Base-by-base conservation (phyloP, 2,888 invertebrate species). In the Isoperla grammatica region DNA sequence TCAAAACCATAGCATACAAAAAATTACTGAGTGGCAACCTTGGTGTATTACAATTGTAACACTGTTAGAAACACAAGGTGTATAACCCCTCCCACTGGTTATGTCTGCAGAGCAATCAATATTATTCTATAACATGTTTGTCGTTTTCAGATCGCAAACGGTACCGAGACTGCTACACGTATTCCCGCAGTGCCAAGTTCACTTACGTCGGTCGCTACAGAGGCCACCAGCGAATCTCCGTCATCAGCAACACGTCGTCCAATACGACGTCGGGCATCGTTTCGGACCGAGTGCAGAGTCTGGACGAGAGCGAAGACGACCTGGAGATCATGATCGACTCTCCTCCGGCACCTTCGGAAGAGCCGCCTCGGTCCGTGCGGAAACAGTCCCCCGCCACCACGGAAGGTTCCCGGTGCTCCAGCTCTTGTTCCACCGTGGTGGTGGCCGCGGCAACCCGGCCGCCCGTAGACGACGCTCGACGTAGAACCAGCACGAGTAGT, bases 251-350 rank as follows among this genome's bases (percentile, higher is more conserved):
- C 69, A 91, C 94, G 43, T 95, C 95, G 69, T 95, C 95, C n/a
- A 95, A 95, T 72, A 96, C 95, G 42, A 96, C 96, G 20, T 95
- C 95, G 29, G 96, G 96, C 61, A 95, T 96, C 68, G 95, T 95
- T 48, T 95, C 95, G 73, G 96, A 96, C 74, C 85, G 94, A 67
- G 93, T 94, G 59, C 94, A 95, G 73, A 94, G 93, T 58, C 90
- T 95, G 77, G 95, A 95, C 72, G 95, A 95, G 75, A 83, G 93
- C 70, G 79, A 80, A 71, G 72, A 73, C 67, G 72, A 73, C 62
- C 66, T 72, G 55, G 92, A 92, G 77, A 90, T 88, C 65, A 87
- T 88, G 87, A 88, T 88, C 62, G 88, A 87, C 66, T 83, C 86
- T 50, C 86, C 89, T 5, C 90, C 89, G 17, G 90, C 90, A n/a